Conservation (phyloP, 2,113 vertebrate species). For the Haemorhous mexicanus region DNA sequence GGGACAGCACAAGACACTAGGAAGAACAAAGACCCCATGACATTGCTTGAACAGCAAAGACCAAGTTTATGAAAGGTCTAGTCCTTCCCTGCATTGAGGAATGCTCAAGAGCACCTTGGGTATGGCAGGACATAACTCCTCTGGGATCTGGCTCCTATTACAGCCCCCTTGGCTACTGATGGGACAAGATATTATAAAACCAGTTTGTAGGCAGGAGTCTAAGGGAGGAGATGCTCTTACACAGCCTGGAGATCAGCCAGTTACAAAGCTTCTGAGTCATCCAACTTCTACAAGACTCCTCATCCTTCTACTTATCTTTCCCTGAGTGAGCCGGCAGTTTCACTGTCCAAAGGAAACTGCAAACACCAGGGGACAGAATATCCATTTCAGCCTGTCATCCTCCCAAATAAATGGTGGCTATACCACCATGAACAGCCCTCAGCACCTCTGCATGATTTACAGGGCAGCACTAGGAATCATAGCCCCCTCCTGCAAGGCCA, state of each 20-base stretch:
- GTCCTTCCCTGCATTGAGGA: not conserved
- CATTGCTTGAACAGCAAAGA: not conserved
- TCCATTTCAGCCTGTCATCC: not conserved
- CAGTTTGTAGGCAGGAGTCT: not conserved
- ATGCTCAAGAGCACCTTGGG: not conserved
- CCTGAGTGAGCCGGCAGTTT: not conserved
- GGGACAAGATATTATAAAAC: not conserved
- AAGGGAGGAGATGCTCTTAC: not conserved
- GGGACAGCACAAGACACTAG: not conserved
- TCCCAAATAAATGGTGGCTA: not conserved
- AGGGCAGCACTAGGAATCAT: not conserved
- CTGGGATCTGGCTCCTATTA: not conserved
- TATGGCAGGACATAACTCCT: not conserved
- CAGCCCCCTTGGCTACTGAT: not conserved
- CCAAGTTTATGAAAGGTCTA: not conserved
- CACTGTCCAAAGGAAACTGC: not conserved
- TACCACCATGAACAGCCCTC: not conserved
- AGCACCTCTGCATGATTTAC: not conserved
- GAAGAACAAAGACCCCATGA: not conserved
- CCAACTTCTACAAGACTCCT: not conserved
- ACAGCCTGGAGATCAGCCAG: not conserved
- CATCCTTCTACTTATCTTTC: not conserved
- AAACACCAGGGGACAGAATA: not conserved
- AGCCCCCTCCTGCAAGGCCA: not conserved
- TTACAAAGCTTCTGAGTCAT: not conserved